Evolutionary conservation across 1,140 invertebrate genomes (phyloP).

Genomic region (Halesus radiatus): DNA sequence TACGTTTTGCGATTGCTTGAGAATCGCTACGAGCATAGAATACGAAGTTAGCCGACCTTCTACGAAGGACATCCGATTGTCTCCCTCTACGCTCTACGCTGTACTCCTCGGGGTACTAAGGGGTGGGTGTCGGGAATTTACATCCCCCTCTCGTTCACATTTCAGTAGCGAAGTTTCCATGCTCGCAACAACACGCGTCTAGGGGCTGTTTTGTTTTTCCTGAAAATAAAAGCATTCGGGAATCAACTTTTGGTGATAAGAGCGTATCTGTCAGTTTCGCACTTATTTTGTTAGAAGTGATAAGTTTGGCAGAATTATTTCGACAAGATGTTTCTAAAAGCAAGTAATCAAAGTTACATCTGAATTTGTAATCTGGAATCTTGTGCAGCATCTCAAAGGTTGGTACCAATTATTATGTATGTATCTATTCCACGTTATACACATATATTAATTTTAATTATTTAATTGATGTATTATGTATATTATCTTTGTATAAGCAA

Average conservation of each 20-base stretch:
- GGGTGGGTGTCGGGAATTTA: conserved; percentile 19
- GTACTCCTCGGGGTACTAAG: background rate
- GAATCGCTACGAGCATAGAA: background rate
- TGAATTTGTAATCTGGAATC: too few species aligned
- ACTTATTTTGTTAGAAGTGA: background rate
- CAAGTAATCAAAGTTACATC: too few species aligned
- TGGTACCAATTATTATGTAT: too few species aligned
- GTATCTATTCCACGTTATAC: too few species aligned
- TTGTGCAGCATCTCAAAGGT: too few species aligned
- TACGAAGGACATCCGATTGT: conserved; percentile 40
- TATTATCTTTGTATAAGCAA: too few species aligned
- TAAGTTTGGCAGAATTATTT: background rate
- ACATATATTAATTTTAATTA: too few species aligned
- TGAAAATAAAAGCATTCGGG: too few species aligned
- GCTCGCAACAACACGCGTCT: conserved; percentile 43
- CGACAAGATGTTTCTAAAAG: too few species aligned
- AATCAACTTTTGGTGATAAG: conserved; percentile 1
- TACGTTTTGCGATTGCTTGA: too few species aligned
- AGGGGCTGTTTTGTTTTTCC: conserved; percentile 14
- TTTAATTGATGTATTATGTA: too few species aligned
- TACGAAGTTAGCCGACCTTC: conserved; percentile 28
- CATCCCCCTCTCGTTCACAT: conserved; percentile 41
- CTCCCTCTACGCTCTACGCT: background rate
- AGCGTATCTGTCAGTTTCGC: background rate
- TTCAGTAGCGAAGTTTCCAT: conserved; percentile 51